Percentiles rank a stretch among this genome's conserved stretches.
Evolutionary conservation across 2,888 invertebrate species (phyloP).

Genomic region (Caenorhabditis panamensis): DNA sequence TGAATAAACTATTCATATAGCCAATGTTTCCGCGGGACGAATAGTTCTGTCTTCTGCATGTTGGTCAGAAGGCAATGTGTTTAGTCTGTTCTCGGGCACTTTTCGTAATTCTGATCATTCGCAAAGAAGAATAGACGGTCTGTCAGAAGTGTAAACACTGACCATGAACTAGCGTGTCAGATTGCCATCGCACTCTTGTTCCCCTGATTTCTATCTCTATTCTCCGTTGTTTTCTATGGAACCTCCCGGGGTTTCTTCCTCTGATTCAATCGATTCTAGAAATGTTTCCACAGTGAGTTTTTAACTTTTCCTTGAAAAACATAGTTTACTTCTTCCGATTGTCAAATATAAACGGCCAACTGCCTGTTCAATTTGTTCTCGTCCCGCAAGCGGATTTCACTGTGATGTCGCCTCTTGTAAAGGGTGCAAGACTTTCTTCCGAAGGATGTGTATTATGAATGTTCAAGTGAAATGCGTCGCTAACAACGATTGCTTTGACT

Average conservation of each 20-base stretch:
- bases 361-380: slow-evolving; percentile 62
- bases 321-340: neutral
- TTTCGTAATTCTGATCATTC: too few relatives aligned
- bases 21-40: too few relatives aligned
- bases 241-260: neutral
- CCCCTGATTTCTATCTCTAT: neutral
- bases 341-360: neutral
- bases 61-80: too few relatives aligned
- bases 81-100: too few relatives aligned
- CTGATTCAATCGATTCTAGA: neutral
- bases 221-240: neutral
- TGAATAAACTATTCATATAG: too few relatives aligned
- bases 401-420: slow-evolving; percentile 67
- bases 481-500: slow-evolving; percentile 52
- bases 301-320: neutral
- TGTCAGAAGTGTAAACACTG: too few relatives aligned
- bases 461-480: slow-evolving; percentile 29
- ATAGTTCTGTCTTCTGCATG: too few relatives aligned
- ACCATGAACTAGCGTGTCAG: neutral
- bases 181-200: neutral
- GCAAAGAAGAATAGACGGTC: too few relatives aligned
- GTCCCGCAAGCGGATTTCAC: slow-evolving; percentile 65
- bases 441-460: slow-evolving; percentile 40
- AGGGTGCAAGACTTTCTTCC: slow-evolving; percentile 62
- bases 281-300: neutral